Evolutionary conservation across 2,888 invertebrate species (phyloP), one percentile per base, ranked within the genome.

Genomic region (Apeira syringaria): DNA sequence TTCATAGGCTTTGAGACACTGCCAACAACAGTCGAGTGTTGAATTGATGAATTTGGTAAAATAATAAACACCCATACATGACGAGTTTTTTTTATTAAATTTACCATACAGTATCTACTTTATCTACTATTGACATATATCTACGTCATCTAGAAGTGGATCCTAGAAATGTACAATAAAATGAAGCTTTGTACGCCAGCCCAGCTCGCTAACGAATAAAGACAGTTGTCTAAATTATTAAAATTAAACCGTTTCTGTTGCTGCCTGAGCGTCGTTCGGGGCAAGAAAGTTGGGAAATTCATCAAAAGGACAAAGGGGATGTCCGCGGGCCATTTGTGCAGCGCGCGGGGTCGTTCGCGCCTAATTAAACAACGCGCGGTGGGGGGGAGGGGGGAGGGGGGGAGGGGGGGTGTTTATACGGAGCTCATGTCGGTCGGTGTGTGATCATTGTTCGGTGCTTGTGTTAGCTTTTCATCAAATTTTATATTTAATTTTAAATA

Each of bases 291-390:
- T 82, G 76, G 61, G 73, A 72, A 80, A 76, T 79, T 73, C 74
- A 71, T 73, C 72, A 80, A 83, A 81, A 85, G 80, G 81, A 85
- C 84, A 84, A 87, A 87, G 86, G 85, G 42, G 53, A 58, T 50
- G 59, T 68, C 85, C 82, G 64, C 64, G 55, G 83, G 87, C 77
- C 78, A 84, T 87, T 86, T 81, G 79, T 68, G 74, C 79, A 76
- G 63, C 69, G 74, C 67, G 68, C 80, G 82, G 87, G 82, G 87
- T 87, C 87, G 83, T 80, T 82, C 81, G 65, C 80, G 81, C 86
- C 86, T 87, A 86, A 88, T 88, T 88, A 88, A 88, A 88, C 84
- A 87, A 69, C 7, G 13, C 17, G 9, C 73, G 20, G 69, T 65
- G 50, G 57, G 64, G 75, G 75, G 77, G 9, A 74, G 20, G 69